Base-by-base conservation (phyloP, 2,113 vertebrate genomes). In the Edolisoma coerulescens region DNA sequence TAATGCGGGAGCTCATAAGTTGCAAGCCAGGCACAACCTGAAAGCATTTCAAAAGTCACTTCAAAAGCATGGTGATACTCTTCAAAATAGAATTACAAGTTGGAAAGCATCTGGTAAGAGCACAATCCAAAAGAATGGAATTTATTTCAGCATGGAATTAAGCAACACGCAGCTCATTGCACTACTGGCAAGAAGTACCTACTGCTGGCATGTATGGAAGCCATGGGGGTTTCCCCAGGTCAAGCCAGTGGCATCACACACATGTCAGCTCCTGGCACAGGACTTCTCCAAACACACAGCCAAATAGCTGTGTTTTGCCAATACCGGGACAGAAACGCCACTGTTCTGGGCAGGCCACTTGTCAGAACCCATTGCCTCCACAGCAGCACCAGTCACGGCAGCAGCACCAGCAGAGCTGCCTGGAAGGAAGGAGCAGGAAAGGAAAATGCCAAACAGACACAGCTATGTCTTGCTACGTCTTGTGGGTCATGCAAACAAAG, bases 321-420 rank as follows among this genome's bases (percentile, higher is more conserved):
- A 27, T 1, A 27, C 26, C 7, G 12, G 23, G 4, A 45, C 54
- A 88, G 67, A 53, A 88, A 61, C 0, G 0, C 16, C 0, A 0
- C 28, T 0, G 0, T 7, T 42, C 61, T 16, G n/a, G 50, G 28
- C 32, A 65, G 54, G n/a, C 16, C 39, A 11, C 17, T 27, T 13
- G n/a, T 41, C 53, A n/a, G 49, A 52, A n/a, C 28, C 37, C 7
- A 16, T 5, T 3, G n/a, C 47, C 70, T 22, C 8, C 65, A 49
- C 20, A 37, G 45, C 3, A 78, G 47, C 77, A 78, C 11, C 56
- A 13, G 33, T 8, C 6, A 0, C 47, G 30, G 52, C 56, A 65
- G 30, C 41, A n/a, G 49, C 14, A 39, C 21, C 47, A 63, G 56
- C 56, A 81, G 26, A 47, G 65, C 42, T 27, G 10, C 45, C 59